Percentiles rank a stretch among this genome's conserved stretches.
Evolutionary conservation across 2,888 invertebrate species (phyloP).

Genomic region (Emmelina monodactyla): DNA sequence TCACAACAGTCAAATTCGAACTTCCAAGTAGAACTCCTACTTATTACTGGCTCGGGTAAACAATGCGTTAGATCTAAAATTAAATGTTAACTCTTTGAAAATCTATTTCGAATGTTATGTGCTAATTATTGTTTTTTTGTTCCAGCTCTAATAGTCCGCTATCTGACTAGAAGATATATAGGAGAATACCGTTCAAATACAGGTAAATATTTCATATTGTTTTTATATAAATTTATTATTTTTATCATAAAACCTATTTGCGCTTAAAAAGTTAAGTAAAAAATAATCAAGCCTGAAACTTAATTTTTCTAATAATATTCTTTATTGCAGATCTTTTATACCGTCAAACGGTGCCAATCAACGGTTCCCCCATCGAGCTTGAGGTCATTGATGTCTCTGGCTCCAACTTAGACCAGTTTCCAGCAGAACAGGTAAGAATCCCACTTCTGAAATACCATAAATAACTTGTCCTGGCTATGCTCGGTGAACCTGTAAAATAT

Average conservation of each 20-base stretch:
- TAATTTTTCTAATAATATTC: neutral
- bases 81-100: too few relatives aligned
- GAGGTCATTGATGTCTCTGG: slow-evolving; percentile 83
- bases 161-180: slow-evolving; percentile 78
- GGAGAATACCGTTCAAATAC: slow-evolving; percentile 84
- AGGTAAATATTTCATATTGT: slow-evolving; percentile 54
- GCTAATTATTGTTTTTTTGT: too few relatives aligned
- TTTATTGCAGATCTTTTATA: slow-evolving; percentile 73
- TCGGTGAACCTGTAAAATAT: too few relatives aligned
- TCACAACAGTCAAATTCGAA: too few relatives aligned
- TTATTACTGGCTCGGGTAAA: too few relatives aligned
- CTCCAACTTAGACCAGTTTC: slow-evolving; percentile 70
- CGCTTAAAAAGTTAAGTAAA: neutral
- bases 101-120: too few relatives aligned
- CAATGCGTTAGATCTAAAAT: too few relatives aligned
- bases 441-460: too few relatives aligned
- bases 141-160: slow-evolving; percentile 79
- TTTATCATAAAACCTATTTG: neutral
- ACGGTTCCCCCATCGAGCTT: slow-evolving; percentile 75
- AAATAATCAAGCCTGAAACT: neutral
- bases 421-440: slow-evolving; percentile 61
- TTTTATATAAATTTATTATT: neutral
- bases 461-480: too few relatives aligned
- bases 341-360: slow-evolving; percentile 76
- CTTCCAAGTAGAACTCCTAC: too few relatives aligned